phyloP scores from a whole-genome alignment of 2,113 vertebrate species.

The Osmerus eperlanus region DNA sequence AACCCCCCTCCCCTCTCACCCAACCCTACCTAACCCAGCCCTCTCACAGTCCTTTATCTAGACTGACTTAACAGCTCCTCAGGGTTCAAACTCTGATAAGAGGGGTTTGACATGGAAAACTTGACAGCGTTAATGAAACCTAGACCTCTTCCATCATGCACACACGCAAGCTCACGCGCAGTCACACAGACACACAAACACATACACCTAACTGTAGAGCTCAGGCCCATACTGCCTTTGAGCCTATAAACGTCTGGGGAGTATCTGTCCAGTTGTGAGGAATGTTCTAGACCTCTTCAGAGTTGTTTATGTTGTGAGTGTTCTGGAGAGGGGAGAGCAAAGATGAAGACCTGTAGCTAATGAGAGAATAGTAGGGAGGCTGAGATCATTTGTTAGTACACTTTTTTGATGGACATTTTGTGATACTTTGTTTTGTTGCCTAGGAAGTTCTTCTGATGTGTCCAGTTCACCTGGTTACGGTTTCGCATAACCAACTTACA shows the following conservation, averaged over 20 bases:
- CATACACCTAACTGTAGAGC: neutral
- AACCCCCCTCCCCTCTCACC: conserved; percentile 9
- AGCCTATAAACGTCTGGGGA: neutral
- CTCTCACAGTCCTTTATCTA: conserved; percentile 47
- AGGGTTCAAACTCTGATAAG: conserved; percentile 32
- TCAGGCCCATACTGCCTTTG: neutral
- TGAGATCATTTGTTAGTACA: conserved; percentile 24
- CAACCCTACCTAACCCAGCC: conserved; percentile 8
- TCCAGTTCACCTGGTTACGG: neutral
- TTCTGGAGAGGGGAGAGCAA: conserved; percentile 12
- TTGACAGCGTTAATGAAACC: conserved; percentile 12
- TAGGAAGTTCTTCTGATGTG: conserved; percentile 11
- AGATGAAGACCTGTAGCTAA: conserved; percentile 7
- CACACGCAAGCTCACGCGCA: neutral
- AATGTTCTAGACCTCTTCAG: conserved; percentile 31
- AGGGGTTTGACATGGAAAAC: conserved; percentile 20
- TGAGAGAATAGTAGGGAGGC: conserved; percentile 8
- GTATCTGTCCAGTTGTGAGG: conserved; percentile 18
- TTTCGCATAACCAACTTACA: conserved; percentile 29
- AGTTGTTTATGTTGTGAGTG: conserved; percentile 29
- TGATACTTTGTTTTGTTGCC: conserved; percentile 34
- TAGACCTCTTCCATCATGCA: neutral
- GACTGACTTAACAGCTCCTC: conserved; percentile 28
- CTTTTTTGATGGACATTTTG: neutral
- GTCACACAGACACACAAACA: neutral